A percentile compares a stretch with the other conserved stretches of the same genome.
phyloP scores from a whole-genome alignment of 2,113 vertebrate genomes.

The Grammomys dolichurus region DNA sequence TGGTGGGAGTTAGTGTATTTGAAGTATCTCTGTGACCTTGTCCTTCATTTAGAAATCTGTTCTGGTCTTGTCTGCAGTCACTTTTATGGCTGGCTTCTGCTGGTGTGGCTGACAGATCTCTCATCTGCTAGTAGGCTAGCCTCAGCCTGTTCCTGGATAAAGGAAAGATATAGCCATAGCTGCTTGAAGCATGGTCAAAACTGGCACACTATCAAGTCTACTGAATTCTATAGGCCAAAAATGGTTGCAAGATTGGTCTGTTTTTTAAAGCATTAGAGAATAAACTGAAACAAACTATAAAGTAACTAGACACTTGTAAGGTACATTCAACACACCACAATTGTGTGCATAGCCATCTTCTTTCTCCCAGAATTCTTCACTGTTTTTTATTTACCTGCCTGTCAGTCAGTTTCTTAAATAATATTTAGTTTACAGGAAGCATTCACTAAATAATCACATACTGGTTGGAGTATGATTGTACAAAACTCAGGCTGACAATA shows the following conservation, averaged over 20 bases:
- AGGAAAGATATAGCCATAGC: not conserved
- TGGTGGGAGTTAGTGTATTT: not conserved
- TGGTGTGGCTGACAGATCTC: not conserved
- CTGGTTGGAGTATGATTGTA: not conserved
- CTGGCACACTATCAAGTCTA: not conserved
- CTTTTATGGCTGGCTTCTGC: not conserved
- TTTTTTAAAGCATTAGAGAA: not conserved
- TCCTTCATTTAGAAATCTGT: not conserved
- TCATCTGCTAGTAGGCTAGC: not conserved
- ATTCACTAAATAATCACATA: not conserved
- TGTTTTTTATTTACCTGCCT: not conserved
- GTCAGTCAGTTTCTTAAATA: not conserved
- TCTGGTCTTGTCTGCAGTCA: not conserved
- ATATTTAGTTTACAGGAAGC: not conserved
- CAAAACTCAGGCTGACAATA: not conserved
- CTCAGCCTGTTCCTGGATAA: not conserved
- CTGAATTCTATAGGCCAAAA: not conserved
- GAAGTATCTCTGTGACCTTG: not conserved
- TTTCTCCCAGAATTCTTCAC: not conserved
- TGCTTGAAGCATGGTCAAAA: not conserved
- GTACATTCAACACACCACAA: not conserved
- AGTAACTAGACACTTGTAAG: not conserved
- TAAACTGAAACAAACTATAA: conserved; percentile 1
- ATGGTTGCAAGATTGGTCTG: not conserved
- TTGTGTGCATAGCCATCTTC: not conserved